A percentile compares a stretch with the other conserved stretches of the same genome.
Conservation (phyloP, 2,888 invertebrate genomes). For the Cheilosia variabilis region DNA sequence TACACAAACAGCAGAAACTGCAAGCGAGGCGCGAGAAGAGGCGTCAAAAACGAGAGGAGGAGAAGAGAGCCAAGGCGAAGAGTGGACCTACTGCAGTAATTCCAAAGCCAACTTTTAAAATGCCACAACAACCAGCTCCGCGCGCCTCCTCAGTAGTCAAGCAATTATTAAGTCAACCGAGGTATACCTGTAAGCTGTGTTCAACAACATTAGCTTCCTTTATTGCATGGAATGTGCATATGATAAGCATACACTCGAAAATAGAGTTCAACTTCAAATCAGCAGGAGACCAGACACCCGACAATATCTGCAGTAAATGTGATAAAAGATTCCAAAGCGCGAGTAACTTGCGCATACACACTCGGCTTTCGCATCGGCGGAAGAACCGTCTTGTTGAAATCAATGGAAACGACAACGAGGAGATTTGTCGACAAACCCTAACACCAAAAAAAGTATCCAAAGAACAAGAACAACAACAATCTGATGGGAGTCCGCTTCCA, state of each 20-base stretch:
- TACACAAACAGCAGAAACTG: constrained; percentile 57
- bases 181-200: constrained; percentile 57
- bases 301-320: constrained; percentile 54
- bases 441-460: constrained; percentile 53
- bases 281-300: no score
- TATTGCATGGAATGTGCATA: constrained; percentile 59
- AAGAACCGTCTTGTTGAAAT: constrained; percentile 65
- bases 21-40: constrained; percentile 45
- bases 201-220: constrained; percentile 35
- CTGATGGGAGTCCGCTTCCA: neutral
- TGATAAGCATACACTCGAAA: constrained; percentile 37
- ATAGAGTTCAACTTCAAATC: constrained; percentile 21
- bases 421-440: constrained; percentile 57
- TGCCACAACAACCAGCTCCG: constrained; percentile 68
- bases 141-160: constrained; percentile 57
- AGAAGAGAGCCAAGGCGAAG: constrained; percentile 14
- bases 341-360: constrained; percentile 39
- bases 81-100: constrained; percentile 6
- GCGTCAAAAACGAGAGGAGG: constrained; percentile 30
- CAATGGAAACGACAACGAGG: constrained; percentile 68
- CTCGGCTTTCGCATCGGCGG: constrained; percentile 62
- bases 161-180: constrained; percentile 34
- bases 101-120: constrained; percentile 67
- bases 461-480: constrained; percentile 17
- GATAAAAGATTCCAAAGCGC: constrained; percentile 57